phyloP scores from a whole-genome alignment of 2,888 invertebrate species.

The Thymelicus acteon region DNA sequence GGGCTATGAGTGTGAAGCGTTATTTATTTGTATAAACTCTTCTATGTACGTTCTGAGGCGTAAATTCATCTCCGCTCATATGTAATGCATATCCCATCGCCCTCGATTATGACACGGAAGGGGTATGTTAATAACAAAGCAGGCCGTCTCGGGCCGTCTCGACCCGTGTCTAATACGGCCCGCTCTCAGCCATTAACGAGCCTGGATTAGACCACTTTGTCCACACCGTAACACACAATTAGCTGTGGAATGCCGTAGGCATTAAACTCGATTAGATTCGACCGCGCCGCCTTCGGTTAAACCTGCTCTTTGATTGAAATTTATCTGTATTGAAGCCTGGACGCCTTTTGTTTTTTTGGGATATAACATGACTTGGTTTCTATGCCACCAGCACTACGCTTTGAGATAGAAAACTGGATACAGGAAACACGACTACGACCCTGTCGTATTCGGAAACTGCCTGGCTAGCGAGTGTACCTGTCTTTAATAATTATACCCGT shows the following conservation, averaged over 20 bases:
- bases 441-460: too few relatives aligned
- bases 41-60: slow-evolving; percentile 1
- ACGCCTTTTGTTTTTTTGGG: slow-evolving; percentile 36
- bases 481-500: too few relatives aligned
- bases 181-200: slow-evolving; percentile 55
- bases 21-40: too few relatives aligned
- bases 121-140: slow-evolving; percentile 53
- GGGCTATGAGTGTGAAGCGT: too few relatives aligned
- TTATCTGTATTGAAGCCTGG: slow-evolving; percentile 44
- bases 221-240: slow-evolving; percentile 51
- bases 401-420: background rate
- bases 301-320: slow-evolving; percentile 57
- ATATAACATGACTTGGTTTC: slow-evolving; percentile 35
- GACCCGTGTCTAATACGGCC: slow-evolving; percentile 53
- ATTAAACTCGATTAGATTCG: slow-evolving; percentile 55
- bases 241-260: slow-evolving; percentile 55
- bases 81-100: slow-evolving; percentile 51
- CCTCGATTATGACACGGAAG: slow-evolving; percentile 56
- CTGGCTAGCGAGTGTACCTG: too few relatives aligned
- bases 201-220: slow-evolving; percentile 44
- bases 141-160: slow-evolving; percentile 44
- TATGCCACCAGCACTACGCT: slow-evolving; percentile 5
- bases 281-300: slow-evolving; percentile 51
- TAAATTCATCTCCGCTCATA: slow-evolving; percentile 43
- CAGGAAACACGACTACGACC: background rate